Evolutionary conservation across 1,140 invertebrate genomes (phyloP), one percentile per base, ranked within the genome.

Genomic region (Lutraria rhynchaena): DNA sequence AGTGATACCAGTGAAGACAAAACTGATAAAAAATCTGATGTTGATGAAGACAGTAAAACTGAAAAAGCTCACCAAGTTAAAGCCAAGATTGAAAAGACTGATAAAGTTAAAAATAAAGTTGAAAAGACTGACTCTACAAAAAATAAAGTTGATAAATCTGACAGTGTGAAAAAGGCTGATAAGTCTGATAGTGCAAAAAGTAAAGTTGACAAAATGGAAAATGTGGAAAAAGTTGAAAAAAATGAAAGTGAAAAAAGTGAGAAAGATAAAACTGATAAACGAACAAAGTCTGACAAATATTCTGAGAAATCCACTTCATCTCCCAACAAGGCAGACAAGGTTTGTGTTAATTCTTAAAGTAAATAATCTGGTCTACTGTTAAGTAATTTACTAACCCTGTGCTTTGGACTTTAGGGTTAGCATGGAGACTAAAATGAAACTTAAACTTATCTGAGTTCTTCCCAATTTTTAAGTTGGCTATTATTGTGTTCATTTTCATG

Each of bases 171-270:
- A 33, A 65, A 78, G 22, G 19, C 24, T 0, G 78, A 82, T 22
- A 63, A 70, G 37, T 73, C 53, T 44, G 41, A 94, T 35, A 93
- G 92, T 93, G 93, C 84, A 91, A 93, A 58, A 89, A 92, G 70
- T 90, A 92, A 61, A 89, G 53, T 15, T 90, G 85, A 61, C 75
- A 82, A 80, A 84, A 60, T 15, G 81, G 77, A 63, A 35, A 22
- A 57, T 83, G 81, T 41, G 69, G 93, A 93, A 84, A 93, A 92
- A 37, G 11, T 15, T 9, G 31, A 35, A 31, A n/a, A 33, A 17
- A 15, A 31, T 7, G 3, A 7, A 35, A 33, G n/a, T 37, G 9
- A 33, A 67, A 87, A 92, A 29, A 89, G n/a, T 70, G 33, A 93
- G 15, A 93, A 92, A 82, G 91, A 92, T 22, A 91, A 91, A 61